These are phyloP conservation scores for Scaptomyza cyrtandrae DNA, from an alignment of 2,888 invertebrate species.

Conservation along the genomic window DNA sequence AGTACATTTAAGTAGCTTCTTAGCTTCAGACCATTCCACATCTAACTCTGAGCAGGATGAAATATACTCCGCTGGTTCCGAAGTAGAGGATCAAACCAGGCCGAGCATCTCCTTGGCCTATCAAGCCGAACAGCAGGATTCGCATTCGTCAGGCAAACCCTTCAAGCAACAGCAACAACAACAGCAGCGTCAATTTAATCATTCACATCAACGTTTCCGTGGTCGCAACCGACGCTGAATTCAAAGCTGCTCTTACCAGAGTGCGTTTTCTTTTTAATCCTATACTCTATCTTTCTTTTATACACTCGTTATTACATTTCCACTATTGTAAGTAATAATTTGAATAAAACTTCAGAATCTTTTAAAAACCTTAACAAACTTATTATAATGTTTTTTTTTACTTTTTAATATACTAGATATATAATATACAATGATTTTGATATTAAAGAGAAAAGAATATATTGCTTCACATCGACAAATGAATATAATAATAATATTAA, in stretches of 20 bases:
- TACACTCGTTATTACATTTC: conserved; percentile 45
- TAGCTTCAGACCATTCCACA: conserved; percentile 60
- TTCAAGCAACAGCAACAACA: conserved; percentile 37
- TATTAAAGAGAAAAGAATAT: too few relatives aligned
- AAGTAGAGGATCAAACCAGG: conserved; percentile 30
- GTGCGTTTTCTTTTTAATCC: conserved; percentile 1
- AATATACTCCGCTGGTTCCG: conserved; percentile 27
- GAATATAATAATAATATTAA: not conserved
- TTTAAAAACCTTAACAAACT: not conserved
- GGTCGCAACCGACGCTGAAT: conserved; percentile 73
- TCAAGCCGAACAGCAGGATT: conserved; percentile 11
- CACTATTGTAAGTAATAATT: conserved; percentile 52
- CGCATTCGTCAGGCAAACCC: conserved; percentile 23
- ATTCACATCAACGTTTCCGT: conserved; percentile 67
- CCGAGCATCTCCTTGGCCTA: conserved; percentile 25
- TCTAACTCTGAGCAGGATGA: conserved; percentile 48
- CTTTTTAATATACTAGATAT: too few relatives aligned
- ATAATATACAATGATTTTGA: too few relatives aligned
- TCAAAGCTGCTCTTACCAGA: not conserved
- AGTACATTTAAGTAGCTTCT: not conserved
- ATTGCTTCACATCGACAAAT: not conserved
- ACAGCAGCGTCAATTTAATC: conserved; percentile 53
- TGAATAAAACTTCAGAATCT: conserved; percentile 42
- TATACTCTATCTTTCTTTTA: conserved; percentile 13
- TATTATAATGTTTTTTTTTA: not conserved